phyloP scores from a whole-genome alignment of 2,113 vertebrate genomes.

The Notothenia coriiceps region DNA sequence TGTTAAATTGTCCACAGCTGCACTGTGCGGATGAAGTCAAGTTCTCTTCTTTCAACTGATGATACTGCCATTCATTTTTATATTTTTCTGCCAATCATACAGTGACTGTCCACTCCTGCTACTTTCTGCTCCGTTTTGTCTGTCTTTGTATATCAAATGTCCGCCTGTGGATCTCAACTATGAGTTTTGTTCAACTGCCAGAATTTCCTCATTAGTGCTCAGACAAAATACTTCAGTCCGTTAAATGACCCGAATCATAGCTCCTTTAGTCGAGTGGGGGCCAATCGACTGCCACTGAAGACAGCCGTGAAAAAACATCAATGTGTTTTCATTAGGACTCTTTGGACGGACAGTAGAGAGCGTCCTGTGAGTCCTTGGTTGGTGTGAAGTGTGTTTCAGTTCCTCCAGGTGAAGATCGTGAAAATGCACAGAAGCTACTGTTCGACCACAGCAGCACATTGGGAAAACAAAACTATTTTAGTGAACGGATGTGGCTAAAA shows the following conservation, averaged over 20 bases:
- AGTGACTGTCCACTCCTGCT: slow-evolving; percentile 26
- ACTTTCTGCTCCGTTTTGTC: slow-evolving; percentile 26
- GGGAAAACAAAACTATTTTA: slow-evolving; percentile 26
- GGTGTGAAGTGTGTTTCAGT: slow-evolving; percentile 35
- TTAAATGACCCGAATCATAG: slow-evolving; percentile 38
- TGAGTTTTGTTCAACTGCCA: slow-evolving; percentile 43
- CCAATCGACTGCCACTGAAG: slow-evolving; percentile 60
- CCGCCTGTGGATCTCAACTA: slow-evolving; percentile 43
- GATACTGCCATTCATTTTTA: slow-evolving; percentile 49
- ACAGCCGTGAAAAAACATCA: slow-evolving; percentile 10
- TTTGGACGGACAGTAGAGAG: slow-evolving; percentile 19
- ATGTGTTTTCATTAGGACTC: slow-evolving; percentile 26
- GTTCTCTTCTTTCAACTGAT: slow-evolving; percentile 38
- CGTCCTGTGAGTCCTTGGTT: slow-evolving; percentile 24
- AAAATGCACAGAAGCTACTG: slow-evolving; percentile 10
- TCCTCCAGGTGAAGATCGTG: slow-evolving; percentile 72
- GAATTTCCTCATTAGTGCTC: slow-evolving; percentile 35
- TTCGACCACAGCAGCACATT: slow-evolving; percentile 34
- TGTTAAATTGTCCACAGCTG: slow-evolving; percentile 39
- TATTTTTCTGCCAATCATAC: slow-evolving; percentile 32
- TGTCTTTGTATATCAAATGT: slow-evolving; percentile 32
- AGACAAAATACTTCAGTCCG: slow-evolving; percentile 30
- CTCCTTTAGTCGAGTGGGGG: slow-evolving; percentile 39
- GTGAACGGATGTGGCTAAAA: slow-evolving; percentile 37
- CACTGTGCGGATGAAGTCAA: slow-evolving; percentile 46